phyloP scores from a whole-genome alignment of 2,797 vertebrate species.

The Manis javanica region DNA sequence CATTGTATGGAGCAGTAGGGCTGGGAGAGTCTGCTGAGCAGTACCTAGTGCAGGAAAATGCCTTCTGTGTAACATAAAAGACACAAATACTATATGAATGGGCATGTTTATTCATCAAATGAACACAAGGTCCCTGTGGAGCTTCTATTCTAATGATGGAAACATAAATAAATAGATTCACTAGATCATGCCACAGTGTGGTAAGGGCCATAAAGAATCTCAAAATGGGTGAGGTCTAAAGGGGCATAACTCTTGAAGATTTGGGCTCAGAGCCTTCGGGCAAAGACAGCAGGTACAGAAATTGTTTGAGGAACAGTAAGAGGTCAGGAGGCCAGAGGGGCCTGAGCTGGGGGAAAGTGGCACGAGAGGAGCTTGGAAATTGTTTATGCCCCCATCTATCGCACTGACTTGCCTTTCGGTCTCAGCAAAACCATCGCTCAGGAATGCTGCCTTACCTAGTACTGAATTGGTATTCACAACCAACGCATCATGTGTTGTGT shows the following conservation, averaged over 20 bases:
- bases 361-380: background rate
- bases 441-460: background rate
- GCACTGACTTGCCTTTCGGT: background rate
- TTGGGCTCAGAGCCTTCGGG: background rate
- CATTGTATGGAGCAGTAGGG: background rate
- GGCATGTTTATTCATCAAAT: background rate
- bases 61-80: background rate
- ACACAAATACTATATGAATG: background rate
- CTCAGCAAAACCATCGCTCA: background rate
- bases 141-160: background rate
- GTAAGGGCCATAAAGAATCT: background rate
- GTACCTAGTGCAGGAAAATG: background rate
- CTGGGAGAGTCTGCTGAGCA: background rate
- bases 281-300: background rate
- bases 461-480: background rate
- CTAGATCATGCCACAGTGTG: background rate
- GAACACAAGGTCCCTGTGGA: background rate
- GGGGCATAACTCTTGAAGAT: background rate
- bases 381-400: background rate
- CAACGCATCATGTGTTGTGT: background rate
- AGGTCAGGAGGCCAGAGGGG: background rate
- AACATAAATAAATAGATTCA: background rate
- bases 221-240: background rate
- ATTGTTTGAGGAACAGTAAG: background rate
- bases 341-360: no score